A percentile compares a stretch with the other conserved stretches of the same genome.
Evolutionary conservation across 1,140 invertebrate species (phyloP).

Genomic region (Mesaphorura yosii): DNA sequence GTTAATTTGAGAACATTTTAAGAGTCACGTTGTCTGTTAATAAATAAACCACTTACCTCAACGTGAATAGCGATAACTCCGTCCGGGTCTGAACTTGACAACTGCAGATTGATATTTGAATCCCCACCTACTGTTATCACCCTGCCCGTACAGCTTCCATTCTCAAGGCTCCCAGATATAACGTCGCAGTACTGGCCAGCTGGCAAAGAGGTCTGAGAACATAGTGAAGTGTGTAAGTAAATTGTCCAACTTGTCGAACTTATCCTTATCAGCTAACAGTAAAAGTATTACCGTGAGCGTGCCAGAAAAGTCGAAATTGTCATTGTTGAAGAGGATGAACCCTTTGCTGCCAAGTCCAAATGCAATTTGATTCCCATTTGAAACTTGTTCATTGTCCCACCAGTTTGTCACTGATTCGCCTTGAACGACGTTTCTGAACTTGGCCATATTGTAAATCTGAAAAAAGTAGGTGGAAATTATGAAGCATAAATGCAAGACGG

Average conservation of each 20-base stretch:
- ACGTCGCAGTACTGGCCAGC: conserved; percentile 46
- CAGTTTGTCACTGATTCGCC: conserved; percentile 35
- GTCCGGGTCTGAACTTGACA: conserved; percentile 49
- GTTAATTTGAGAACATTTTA: no score
- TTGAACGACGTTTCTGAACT: conserved; percentile 53
- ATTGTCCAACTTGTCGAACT: conserved; percentile 21
- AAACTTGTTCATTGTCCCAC: conserved; percentile 38
- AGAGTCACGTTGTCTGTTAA: no score
- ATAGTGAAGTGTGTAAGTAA: no score
- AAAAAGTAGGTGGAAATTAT: neutral
- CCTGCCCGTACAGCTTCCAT: conserved; percentile 38
- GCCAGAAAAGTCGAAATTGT: conserved; percentile 16
- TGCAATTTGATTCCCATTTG: conserved; percentile 36
- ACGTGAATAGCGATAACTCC: conserved; percentile 55
- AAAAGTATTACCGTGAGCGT: neutral
- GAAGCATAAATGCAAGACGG: conserved; percentile 42
- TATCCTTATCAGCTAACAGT: neutral
- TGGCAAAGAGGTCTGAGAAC: conserved; percentile 39
- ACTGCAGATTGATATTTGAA: conserved; percentile 50
- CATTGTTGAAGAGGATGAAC: conserved; percentile 40
- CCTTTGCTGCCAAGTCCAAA: conserved; percentile 36
- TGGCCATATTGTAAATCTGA: conserved; percentile 65
- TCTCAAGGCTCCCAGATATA: conserved; percentile 41
- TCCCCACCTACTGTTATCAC: conserved; percentile 48
- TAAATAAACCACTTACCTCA: neutral